phyloP scores from a whole-genome alignment of 2,888 invertebrate species.

The Antitype chi region DNA sequence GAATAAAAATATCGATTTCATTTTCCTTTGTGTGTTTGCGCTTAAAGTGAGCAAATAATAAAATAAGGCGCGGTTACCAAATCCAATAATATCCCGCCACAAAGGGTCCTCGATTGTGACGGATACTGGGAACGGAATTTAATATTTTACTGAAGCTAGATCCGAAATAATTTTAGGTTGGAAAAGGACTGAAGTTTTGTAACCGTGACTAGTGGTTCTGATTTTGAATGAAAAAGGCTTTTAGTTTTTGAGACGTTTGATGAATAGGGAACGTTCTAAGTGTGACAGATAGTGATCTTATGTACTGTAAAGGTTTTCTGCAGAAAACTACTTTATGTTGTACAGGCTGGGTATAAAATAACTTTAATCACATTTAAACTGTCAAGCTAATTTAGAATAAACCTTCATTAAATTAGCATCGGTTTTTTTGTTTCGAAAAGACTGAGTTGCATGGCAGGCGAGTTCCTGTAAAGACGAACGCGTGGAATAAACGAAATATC shows the following conservation, averaged over 20 bases:
- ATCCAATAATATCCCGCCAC: constrained; percentile 78
- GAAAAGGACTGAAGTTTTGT: constrained; percentile 23
- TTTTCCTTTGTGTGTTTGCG: constrained; percentile 76
- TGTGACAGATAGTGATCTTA: background rate
- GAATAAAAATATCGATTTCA: constrained; percentile 78
- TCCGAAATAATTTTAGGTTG: constrained; percentile 53
- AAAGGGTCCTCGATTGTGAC: constrained; percentile 76
- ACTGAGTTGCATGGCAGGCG: no score
- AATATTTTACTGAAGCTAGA: constrained; percentile 75
- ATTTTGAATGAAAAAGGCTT: constrained; percentile 26
- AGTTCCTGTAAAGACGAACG: no score
- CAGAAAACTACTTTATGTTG: no score
- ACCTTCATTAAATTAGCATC: no score
- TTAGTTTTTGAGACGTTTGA: background rate
- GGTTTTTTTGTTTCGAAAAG: no score
- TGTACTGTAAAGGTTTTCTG: background rate
- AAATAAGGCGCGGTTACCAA: constrained; percentile 75
- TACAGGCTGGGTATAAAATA: no score
- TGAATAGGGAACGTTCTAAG: background rate
- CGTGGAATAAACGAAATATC: no score
- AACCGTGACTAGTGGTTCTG: background rate
- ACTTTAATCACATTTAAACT: no score
- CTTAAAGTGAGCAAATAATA: constrained; percentile 75
- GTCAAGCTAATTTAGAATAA: no score
- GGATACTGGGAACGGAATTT: constrained; percentile 76